Conservation (phyloP, 2,797 vertebrate species). For the Toxotes lorentzi region DNA sequence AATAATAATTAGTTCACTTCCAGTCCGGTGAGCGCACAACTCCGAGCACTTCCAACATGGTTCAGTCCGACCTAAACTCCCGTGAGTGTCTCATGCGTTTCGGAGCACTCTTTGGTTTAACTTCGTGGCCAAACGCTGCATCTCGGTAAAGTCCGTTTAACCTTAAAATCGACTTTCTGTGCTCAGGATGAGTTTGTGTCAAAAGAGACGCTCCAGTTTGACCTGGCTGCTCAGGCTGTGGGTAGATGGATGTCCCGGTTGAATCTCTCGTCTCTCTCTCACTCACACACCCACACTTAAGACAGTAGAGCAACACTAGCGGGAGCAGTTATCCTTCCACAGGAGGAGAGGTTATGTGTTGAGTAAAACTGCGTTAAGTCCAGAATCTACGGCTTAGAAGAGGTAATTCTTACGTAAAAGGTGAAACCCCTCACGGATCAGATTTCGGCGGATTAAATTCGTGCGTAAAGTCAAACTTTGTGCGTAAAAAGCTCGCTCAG, state of each 20-base stretch:
- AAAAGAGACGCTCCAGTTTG: slow-evolving; percentile 19
- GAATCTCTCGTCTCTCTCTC: neutral
- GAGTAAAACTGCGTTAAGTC: slow-evolving; percentile 41
- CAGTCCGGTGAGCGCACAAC: slow-evolving; percentile 77
- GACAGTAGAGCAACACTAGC: slow-evolving; percentile 15
- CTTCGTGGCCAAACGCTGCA: slow-evolving; percentile 24
- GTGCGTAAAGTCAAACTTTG: slow-evolving; percentile 52
- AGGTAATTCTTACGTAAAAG: slow-evolving; percentile 11
- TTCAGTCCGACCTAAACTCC: slow-evolving; percentile 51
- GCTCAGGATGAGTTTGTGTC: slow-evolving; percentile 26
- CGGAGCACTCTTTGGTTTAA: slow-evolving; percentile 12
- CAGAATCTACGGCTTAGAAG: slow-evolving; percentile 4
- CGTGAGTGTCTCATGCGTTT: slow-evolving; percentile 25
- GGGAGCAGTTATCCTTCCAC: slow-evolving; percentile 30
- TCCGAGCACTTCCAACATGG: slow-evolving; percentile 64
- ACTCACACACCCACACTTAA: neutral
- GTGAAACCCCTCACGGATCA: neutral
- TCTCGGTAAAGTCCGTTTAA: neutral
- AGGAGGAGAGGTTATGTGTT: neutral
- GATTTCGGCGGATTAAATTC: neutral
- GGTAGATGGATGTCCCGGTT: slow-evolving; percentile 34
- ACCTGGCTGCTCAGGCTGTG: slow-evolving; percentile 15
- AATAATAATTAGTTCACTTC: slow-evolving; percentile 89
- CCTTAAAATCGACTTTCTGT: neutral
- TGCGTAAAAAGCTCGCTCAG: slow-evolving; percentile 48